Conservation (phyloP, 2,888 invertebrate species). For the Melanotus villosus region DNA sequence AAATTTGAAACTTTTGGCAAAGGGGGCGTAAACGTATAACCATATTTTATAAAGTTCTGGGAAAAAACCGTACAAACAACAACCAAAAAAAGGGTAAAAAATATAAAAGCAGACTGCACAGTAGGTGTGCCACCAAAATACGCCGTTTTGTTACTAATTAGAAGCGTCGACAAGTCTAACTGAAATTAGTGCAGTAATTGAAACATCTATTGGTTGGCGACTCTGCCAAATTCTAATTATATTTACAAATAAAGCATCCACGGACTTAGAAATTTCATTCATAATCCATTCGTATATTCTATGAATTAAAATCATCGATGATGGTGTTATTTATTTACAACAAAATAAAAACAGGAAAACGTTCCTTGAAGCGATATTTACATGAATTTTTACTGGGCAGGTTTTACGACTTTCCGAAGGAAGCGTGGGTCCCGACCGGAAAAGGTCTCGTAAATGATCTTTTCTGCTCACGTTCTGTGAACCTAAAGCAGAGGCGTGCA, state of each 20-base stretch:
- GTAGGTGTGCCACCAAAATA: slow-evolving; percentile 14
- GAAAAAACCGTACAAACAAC: slow-evolving; percentile 23
- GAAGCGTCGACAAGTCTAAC: slow-evolving; percentile 45
- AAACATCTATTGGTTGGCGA: slow-evolving; percentile 52
- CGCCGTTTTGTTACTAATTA: slow-evolving; percentile 38
- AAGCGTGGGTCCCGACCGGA: slow-evolving; percentile 33
- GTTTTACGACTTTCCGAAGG: slow-evolving; percentile 14
- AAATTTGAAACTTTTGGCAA: slow-evolving; percentile 40
- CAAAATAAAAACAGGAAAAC: slow-evolving; percentile 4
- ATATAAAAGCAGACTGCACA: not conserved
- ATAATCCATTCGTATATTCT: slow-evolving; percentile 31
- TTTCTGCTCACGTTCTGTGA: slow-evolving; percentile 52
- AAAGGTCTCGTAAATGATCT: slow-evolving; percentile 48
- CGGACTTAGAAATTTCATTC: slow-evolving; percentile 51
- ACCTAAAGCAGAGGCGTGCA: slow-evolving; percentile 43
- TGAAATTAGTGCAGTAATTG: slow-evolving; percentile 50
- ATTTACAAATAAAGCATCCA: slow-evolving; percentile 47
- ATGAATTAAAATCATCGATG: slow-evolving; percentile 33
- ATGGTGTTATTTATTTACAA: not conserved
- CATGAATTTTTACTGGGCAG: slow-evolving; percentile 30
- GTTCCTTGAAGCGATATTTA: not conserved
- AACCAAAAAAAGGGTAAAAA: not conserved
- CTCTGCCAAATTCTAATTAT: slow-evolving; percentile 55
- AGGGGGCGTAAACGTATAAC: slow-evolving; percentile 34
- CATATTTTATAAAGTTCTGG: slow-evolving; percentile 32